Conservation (phyloP, 2,113 vertebrate species). For the Thermophis baileyi region DNA sequence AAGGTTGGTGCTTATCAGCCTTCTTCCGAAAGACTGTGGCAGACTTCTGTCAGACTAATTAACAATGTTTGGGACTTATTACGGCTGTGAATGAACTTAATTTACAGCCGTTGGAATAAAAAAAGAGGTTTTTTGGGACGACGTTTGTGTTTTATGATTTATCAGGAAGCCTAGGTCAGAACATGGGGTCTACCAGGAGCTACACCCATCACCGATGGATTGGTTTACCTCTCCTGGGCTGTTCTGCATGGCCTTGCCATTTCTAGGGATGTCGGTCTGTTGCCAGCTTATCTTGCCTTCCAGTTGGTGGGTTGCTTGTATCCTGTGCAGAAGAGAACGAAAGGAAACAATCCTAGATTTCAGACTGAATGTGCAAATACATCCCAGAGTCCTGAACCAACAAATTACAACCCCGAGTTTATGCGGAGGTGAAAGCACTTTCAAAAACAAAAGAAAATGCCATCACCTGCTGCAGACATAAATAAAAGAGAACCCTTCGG, state of each 20-base stretch:
- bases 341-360: conserved; percentile 29
- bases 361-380: not conserved
- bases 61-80: no score
- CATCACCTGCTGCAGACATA: conserved; percentile 44
- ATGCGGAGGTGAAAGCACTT: conserved; percentile 19
- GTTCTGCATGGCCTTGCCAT: conserved; percentile 86
- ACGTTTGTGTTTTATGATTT: no score
- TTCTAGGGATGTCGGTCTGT: conserved; percentile 86
- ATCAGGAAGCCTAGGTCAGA: no score
- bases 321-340: conserved; percentile 74
- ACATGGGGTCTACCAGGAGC: conserved; percentile 83
- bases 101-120: no score
- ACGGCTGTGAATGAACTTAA: no score
- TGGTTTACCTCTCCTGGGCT: conserved; percentile 86
- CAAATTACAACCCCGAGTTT: conserved; percentile 4
- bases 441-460: not conserved
- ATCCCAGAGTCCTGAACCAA: conserved; percentile 15
- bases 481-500: conserved; percentile 49
- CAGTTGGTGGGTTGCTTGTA: conserved; percentile 95
- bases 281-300: conserved; percentile 93
- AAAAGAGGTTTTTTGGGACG: no score
- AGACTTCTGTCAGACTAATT: no score
- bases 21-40: no score
- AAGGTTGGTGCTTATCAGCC: no score
- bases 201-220: conserved; percentile 90